phyloP scores from a whole-genome alignment of 1,140 invertebrate genomes.

The Gerris buenoi region DNA sequence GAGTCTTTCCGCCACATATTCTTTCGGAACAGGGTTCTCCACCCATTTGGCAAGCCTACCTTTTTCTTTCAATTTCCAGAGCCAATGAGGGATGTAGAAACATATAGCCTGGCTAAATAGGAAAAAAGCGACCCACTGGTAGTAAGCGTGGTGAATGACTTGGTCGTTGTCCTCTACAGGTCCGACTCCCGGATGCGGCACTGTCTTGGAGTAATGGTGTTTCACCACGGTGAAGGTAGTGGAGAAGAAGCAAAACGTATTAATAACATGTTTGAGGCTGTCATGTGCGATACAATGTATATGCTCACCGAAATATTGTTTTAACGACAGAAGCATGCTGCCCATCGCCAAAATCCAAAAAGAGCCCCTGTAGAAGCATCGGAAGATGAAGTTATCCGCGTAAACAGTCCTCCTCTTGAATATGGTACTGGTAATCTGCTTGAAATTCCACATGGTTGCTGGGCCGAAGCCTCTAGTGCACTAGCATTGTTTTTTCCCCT shows the following conservation, averaged over 20 bases:
- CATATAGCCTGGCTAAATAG: slow-evolving; percentile 59
- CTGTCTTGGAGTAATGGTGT: slow-evolving; percentile 17
- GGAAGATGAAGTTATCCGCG: slow-evolving; percentile 88
- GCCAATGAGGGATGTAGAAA: slow-evolving; percentile 53
- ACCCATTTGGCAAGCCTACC: slow-evolving; percentile 31
- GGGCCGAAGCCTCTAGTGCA: not conserved
- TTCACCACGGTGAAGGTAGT: slow-evolving; percentile 42
- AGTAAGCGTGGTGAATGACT: slow-evolving; percentile 57
- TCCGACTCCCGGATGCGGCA: slow-evolving; percentile 25
- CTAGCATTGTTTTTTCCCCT: not conserved
- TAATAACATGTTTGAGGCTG: slow-evolving; percentile 37
- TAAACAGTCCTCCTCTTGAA: slow-evolving; percentile 37
- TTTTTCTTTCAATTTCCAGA: slow-evolving; percentile 63
- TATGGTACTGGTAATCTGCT: slow-evolving; percentile 8
- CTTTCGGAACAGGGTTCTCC: not conserved
- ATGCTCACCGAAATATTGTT: slow-evolving; percentile 87
- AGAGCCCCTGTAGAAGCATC: slow-evolving; percentile 84
- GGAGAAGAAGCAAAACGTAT: slow-evolving; percentile 62
- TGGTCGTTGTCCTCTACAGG: slow-evolving; percentile 33
- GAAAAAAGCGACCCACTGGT: slow-evolving; percentile 76
- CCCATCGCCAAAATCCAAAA: slow-evolving; percentile 79
- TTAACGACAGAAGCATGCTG: slow-evolving; percentile 73
- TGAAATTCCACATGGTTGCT: slow-evolving; percentile 11
- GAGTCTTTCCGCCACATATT: slow-evolving; percentile 1
- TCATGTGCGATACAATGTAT: slow-evolving; percentile 73